A percentile compares a stretch with the other conserved stretches of the same genome.
These are phyloP conservation scores for Drosophila triauraria DNA, from an alignment of 1,140 invertebrate species.

Conservation along the genomic window DNA sequence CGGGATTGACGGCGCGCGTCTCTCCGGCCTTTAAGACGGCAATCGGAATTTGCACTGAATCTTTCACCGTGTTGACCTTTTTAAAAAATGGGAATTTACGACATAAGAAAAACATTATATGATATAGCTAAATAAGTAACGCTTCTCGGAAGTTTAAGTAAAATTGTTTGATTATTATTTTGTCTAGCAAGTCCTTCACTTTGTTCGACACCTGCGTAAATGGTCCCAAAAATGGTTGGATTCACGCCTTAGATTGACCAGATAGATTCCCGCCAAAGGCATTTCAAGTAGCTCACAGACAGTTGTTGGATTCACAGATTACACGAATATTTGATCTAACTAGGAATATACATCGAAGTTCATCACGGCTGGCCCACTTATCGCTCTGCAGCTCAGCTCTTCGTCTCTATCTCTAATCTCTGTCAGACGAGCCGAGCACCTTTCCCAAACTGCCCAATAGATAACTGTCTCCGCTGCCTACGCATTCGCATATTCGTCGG, in stretches of 20 bases:
- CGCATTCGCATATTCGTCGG: slow-evolving; percentile 25
- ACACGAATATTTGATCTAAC: slow-evolving; percentile 25
- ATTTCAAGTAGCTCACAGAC: slow-evolving; percentile 21
- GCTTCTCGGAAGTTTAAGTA: not conserved
- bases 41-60: slow-evolving; percentile 92
- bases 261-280: slow-evolving; percentile 1
- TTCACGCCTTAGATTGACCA: not conserved
- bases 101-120: not conserved
- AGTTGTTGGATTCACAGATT: slow-evolving; percentile 28
- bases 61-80: slow-evolving; percentile 92
- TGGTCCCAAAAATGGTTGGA: too few species aligned
- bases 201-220: not conserved
- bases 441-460: slow-evolving; percentile 27
- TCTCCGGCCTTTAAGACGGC: slow-evolving; percentile 92
- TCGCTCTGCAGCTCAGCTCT: slow-evolving; percentile 29
- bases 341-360: slow-evolving; percentile 3
- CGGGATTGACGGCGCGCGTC: slow-evolving; percentile 90
- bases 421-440: slow-evolving; percentile 18
- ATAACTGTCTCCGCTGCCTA: slow-evolving; percentile 33
- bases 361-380: slow-evolving; percentile 19
- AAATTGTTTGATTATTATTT: not conserved
- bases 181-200: too few species aligned
- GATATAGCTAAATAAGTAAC: not conserved
- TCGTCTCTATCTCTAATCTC: slow-evolving; percentile 34
- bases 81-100: slow-evolving; percentile 28